Base-by-base conservation (phyloP, 2,888 invertebrate species). In the Agrochola circellaris region DNA sequence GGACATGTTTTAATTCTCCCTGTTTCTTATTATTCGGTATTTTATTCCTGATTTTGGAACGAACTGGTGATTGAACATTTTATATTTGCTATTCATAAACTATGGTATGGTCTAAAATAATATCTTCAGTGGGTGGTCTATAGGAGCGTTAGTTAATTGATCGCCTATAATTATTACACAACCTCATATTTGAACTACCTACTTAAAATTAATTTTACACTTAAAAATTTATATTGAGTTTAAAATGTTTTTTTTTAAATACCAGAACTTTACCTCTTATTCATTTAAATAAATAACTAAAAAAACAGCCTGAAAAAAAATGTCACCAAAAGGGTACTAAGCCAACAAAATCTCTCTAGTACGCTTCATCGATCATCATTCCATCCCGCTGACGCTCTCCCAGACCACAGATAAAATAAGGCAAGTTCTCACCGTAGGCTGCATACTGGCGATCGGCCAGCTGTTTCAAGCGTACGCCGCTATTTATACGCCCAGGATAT, bases 401-500 rank as follows among this genome's bases (percentile, higher is more conserved):
- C 60, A 45, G 34, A 42, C 61, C 83, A 85, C 60, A 84, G 75
- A 85, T 82, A 86, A 72, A 78, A 79, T 61, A 77, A 74, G 62
- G 68, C 68, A 74, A 76, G 78, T 74, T 87, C 95, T 95, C 89
- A 96, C 96, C 95, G 94, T 91, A 90, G 96, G 93, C 93, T 96
- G 96, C 96, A 96, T 91, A 89, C 90, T 94, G 95, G 94, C 95
- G 82, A 77, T 73, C 89, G 89, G 96, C 96, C 96, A 96, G 96
- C 96, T 96, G 96, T 95, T 96, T 92, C 94, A 93, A 94, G 91
- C 92, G 91, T 92, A 89, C 93, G 91, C 89, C 91, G 94, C 95
- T 96, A 96, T 96, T 95, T 95, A 95, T 96, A 96, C 95, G 93
- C 93, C 93, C 93, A 92, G 93, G 93, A 91, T 96, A 96, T 96